Conservation (phyloP, 2,888 invertebrate species). For the Drosophila robusta region DNA sequence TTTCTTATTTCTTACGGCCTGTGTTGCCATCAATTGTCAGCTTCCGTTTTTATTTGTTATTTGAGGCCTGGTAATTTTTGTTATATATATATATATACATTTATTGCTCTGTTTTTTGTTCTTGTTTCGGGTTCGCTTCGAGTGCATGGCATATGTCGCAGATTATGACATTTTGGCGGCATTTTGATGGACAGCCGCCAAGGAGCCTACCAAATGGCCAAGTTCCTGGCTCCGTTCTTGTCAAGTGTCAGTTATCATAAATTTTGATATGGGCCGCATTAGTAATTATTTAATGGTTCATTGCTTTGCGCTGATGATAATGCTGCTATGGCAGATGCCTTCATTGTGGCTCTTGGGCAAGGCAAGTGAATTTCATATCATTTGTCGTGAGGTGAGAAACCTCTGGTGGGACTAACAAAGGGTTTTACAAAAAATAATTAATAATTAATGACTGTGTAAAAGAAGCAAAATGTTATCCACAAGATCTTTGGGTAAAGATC, state of each 20-base stretch:
- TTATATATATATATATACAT: slow-evolving; percentile 9
- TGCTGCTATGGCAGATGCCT: slow-evolving; percentile 15
- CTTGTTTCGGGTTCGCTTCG: neutral
- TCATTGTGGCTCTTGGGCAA: slow-evolving; percentile 1
- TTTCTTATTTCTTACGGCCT: slow-evolving; percentile 32
- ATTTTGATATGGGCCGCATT: slow-evolving; percentile 45
- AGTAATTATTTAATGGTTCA: slow-evolving; percentile 67
- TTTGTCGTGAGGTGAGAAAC: slow-evolving; percentile 9
- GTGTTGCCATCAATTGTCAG: slow-evolving; percentile 67
- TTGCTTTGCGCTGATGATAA: slow-evolving; percentile 26
- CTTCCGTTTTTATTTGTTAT: slow-evolving; percentile 70
- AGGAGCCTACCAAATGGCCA: slow-evolving; percentile 12
- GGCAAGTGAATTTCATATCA: neutral
- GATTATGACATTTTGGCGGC: slow-evolving; percentile 75
- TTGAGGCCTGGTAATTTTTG: slow-evolving; percentile 33
- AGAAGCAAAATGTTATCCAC: too few species aligned
- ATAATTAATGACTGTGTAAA: neutral
- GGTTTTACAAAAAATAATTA: neutral
- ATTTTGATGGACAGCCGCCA: slow-evolving; percentile 40
- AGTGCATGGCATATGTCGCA: slow-evolving; percentile 64
- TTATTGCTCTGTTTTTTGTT: slow-evolving; percentile 29
- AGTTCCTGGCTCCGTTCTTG: slow-evolving; percentile 12
- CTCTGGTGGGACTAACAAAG: neutral
- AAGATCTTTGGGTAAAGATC: too few species aligned
- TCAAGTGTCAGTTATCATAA: slow-evolving; percentile 51